Conservation (phyloP, 2,888 invertebrate genomes). For the Drosophila testacea region DNA sequence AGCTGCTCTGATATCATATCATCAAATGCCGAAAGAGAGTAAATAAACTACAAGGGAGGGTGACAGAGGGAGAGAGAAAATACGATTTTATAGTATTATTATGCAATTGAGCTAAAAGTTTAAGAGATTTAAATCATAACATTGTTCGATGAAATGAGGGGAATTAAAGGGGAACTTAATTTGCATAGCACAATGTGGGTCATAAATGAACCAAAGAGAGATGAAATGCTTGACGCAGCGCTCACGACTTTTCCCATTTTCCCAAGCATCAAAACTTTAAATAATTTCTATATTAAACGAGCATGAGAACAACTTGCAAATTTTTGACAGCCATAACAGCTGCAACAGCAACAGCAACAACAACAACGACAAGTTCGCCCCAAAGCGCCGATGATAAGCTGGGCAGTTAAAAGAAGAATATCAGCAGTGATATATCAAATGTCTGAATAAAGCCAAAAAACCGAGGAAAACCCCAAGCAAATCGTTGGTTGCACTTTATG, state of each 20-base stretch:
- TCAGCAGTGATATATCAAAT: constrained; percentile 79
- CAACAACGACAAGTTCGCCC: constrained; percentile 24
- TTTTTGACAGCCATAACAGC: constrained; percentile 66
- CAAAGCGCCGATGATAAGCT: constrained; percentile 60
- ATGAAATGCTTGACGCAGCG: constrained; percentile 57
- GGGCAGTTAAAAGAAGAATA: constrained; percentile 57
- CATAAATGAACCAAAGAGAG: constrained; percentile 54
- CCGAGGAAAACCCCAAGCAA: constrained; percentile 18
- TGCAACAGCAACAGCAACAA: constrained; percentile 21
- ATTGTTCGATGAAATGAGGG: background rate
- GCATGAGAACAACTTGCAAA: constrained; percentile 70
- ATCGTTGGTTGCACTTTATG: constrained; percentile 43
- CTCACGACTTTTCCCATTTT: constrained; percentile 65
- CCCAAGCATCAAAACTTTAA: constrained; percentile 61
- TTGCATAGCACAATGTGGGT: constrained; percentile 56
- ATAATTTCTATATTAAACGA: constrained; percentile 81
- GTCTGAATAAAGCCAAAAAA: constrained; percentile 13
- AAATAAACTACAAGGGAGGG: constrained; percentile 28
- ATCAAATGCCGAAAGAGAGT: constrained; percentile 50
- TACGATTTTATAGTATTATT: constrained; percentile 33
- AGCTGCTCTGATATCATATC: constrained; percentile 63
- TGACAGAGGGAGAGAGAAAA: background rate
- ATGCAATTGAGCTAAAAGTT: constrained; percentile 41
- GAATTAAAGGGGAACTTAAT: constrained; percentile 15
- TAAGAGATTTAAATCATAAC: constrained; percentile 18